Evolutionary conservation across 2,113 vertebrate species (phyloP).

Genomic region (Takifugu bimaculatus): DNA sequence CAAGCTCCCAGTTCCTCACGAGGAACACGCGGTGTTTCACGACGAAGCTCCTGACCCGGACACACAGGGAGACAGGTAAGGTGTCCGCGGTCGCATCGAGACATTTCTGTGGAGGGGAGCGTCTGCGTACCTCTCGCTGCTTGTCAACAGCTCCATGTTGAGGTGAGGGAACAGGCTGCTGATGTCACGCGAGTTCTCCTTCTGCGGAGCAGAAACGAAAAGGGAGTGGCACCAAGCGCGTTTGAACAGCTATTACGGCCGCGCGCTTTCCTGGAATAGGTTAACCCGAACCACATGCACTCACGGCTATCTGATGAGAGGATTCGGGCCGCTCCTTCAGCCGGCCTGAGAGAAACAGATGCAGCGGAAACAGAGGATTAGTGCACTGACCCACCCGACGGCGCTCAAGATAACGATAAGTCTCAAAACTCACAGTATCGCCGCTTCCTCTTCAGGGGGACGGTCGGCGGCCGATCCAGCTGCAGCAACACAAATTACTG

Average conservation of each 20-base stretch:
- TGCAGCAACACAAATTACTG: conserved; percentile 54
- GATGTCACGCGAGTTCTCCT: conserved; percentile 70
- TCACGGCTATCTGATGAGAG: conserved; percentile 40
- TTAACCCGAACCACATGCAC: conserved; percentile 12
- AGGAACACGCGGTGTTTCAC: conserved; percentile 90
- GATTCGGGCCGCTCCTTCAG: conserved; percentile 49
- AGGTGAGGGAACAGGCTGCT: conserved; percentile 78
- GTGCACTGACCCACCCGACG: conserved; percentile 3
- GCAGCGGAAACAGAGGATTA: background rate
- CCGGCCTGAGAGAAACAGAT: conserved; percentile 51
- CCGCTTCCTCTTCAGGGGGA: conserved; percentile 92
- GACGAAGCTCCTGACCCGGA: conserved; percentile 83
- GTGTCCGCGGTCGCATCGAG: background rate
- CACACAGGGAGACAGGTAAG: conserved; percentile 27
- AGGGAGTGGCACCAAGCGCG: background rate
- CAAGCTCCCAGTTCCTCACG: conserved; percentile 91
- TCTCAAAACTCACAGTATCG: conserved; percentile 85
- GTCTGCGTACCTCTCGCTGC: conserved; percentile 81
- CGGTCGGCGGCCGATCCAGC: conserved; percentile 89
- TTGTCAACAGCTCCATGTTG: conserved; percentile 90
- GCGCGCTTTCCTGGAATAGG: background rate
- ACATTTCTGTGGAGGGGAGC: conserved; percentile 7
- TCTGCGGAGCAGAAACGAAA: conserved; percentile 25
- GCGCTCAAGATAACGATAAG: conserved; percentile 2
- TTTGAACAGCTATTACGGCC: conserved; percentile 2